Evolutionary conservation across 2,113 vertebrate genomes (phyloP).

Genomic region (Etheostoma spectabile): DNA sequence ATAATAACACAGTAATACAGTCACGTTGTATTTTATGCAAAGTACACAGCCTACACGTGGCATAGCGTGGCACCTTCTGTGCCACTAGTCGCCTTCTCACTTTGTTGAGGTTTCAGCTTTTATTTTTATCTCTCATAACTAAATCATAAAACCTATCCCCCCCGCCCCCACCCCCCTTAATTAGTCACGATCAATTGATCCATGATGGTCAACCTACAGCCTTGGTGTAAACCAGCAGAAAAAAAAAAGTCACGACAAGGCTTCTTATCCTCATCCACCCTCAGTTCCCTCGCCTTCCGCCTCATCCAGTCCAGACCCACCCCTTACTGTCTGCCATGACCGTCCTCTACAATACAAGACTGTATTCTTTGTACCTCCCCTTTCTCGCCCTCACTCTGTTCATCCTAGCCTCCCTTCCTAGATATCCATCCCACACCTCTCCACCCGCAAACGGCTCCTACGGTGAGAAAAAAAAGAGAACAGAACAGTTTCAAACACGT

Average conservation of each 20-base stretch:
- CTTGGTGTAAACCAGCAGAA: conserved; percentile 19
- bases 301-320: conserved; percentile 78
- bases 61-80: conserved; percentile 24
- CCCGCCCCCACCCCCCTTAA: neutral
- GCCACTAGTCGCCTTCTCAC: conserved; percentile 42
- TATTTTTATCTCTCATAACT: neutral
- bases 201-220: neutral
- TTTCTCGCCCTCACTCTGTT: conserved; percentile 80
- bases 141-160: neutral
- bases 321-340: conserved; percentile 81
- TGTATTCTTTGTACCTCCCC: conserved; percentile 85
- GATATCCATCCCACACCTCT: conserved; percentile 77
- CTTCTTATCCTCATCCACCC: conserved; percentile 66
- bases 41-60: conserved; percentile 56
- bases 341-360: conserved; percentile 83
- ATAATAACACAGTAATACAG: conserved; percentile 28
- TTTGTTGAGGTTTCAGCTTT: conserved; percentile 19
- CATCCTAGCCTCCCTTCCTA: conserved; percentile 79
- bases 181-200: conserved; percentile 15
- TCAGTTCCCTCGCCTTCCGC: conserved; percentile 57
- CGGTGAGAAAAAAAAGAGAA: conserved; percentile 51
- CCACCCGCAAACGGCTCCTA: conserved; percentile 70
- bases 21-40: conserved; percentile 59
- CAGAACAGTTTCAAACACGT: conserved; percentile 73
- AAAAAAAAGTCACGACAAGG: conserved; percentile 73